Base-by-base conservation (phyloP, 1,140 invertebrate species). In the Drosophila sucinea region DNA sequence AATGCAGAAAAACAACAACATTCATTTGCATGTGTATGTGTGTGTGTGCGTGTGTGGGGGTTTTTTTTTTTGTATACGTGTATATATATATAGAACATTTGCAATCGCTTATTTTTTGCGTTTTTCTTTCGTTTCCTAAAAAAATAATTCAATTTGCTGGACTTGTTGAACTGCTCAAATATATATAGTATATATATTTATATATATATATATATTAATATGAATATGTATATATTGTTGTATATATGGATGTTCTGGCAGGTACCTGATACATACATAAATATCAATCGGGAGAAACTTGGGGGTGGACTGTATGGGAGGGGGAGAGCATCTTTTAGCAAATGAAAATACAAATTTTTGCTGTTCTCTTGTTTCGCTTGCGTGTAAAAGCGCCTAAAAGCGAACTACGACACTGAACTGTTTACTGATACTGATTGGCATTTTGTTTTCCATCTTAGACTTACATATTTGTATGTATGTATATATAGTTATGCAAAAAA, bases 311-410 rank as follows among this genome's bases (percentile, higher is more conserved):
- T 54, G 63, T 63, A 44, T 5, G 23, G 44, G 1, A 27, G 57
- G 63, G 80, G 60, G 55, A 33, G 33, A 61, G 56, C 63, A 67
- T 73, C 63, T 55, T 64, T 66, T 70, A 75, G 79, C 79, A 81
- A 86, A 86, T 67, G 58, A 72, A 60, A 38, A 58, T 70, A 40
- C 47, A 63, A 70, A 30, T 60, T 60, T 17, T 74, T 60, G 47
- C 66, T 33, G 51, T 67, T 38, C 51, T 63, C 64, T 76, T 29
- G 55, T 57, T 62, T 89, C 80, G 73, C 77, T 76, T 87, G 83
- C 83, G 83, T 87, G 84, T 89, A 87, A 89, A 87, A 90, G 84
- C 84, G 84, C 84, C 84, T 89, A 89, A 81, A 89, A 89, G 84
- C 84, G 84, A 90, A 69, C 83, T 83, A 80, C 77, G 41, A 77